A percentile compares a stretch with the other conserved stretches of the same genome.
phyloP scores from a whole-genome alignment of 2,888 invertebrate genomes.

The Phortica okadai region DNA sequence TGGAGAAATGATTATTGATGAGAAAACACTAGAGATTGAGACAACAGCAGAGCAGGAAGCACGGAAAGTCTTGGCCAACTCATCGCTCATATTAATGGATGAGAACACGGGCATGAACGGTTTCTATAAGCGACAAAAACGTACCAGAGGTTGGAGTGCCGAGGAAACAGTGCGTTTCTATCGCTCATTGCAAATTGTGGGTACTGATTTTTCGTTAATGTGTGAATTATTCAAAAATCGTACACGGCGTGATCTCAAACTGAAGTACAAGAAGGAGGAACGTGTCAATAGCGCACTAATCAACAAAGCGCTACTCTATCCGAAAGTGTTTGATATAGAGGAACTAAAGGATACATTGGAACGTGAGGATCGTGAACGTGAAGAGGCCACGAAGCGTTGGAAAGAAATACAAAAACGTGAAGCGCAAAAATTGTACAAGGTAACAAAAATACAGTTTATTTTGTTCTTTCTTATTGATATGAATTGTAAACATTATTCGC shows the following conservation, averaged over 20 bases:
- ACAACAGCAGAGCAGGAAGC: conserved; percentile 81
- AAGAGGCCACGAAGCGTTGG: conserved; percentile 60
- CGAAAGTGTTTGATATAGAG: conserved; percentile 83
- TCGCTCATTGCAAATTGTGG: conserved; percentile 90
- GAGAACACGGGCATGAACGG: conserved; percentile 78
- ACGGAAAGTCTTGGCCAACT: conserved; percentile 81
- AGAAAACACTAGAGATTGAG: conserved; percentile 86
- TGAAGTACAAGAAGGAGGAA: conserved; percentile 96
- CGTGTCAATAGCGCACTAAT: conserved; percentile 83
- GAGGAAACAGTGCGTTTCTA: conserved; percentile 94
- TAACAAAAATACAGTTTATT: conserved; percentile 35
- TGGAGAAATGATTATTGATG: conserved; percentile 90
- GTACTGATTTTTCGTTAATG: conserved; percentile 96
- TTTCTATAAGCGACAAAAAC: conserved; percentile 82
- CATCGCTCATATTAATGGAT: conserved; percentile 82
- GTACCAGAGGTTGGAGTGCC: conserved; percentile 85
- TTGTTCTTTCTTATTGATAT: background rate
- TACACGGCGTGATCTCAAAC: conserved; percentile 88
- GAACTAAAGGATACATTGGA: conserved; percentile 79
- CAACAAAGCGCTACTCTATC: conserved; percentile 85
- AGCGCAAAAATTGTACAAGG: conserved; percentile 62
- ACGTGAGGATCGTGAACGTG: conserved; percentile 74
- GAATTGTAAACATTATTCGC: conserved; percentile 7
- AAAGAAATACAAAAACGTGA: conserved; percentile 59
- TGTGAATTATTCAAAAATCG: conserved; percentile 87